phyloP scores from a whole-genome alignment of 2,113 vertebrate genomes.

The Chroicocephalus ridibundus region DNA sequence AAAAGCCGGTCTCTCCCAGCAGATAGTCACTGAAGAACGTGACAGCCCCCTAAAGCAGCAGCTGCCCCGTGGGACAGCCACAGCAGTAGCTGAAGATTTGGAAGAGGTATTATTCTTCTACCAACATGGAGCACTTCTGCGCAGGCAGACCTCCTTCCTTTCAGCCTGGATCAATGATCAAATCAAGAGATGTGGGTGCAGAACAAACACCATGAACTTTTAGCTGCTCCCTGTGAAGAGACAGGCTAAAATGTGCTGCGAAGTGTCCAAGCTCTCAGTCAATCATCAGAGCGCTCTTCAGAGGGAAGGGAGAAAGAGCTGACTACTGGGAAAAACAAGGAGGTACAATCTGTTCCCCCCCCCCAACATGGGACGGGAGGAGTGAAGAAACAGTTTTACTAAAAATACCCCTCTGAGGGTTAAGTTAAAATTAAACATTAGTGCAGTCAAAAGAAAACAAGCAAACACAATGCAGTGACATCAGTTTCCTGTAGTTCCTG shows the following conservation, averaged over 20 bases:
- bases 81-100: not conserved
- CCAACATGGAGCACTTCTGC: not conserved
- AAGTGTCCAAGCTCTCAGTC: not conserved
- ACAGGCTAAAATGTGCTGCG: not conserved
- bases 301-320: not conserved
- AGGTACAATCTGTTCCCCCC: not conserved
- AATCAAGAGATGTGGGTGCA: not conserved
- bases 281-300: not conserved
- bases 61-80: not conserved
- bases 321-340: conserved; percentile 6
- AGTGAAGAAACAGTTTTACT: conserved; percentile 40
- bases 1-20: not conserved
- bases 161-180: not conserved
- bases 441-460: conserved; percentile 14
- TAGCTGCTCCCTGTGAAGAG: not conserved
- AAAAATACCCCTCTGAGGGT: conserved; percentile 53
- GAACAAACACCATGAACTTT: not conserved
- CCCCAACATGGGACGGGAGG: not conserved
- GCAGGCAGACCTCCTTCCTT: not conserved
- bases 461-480: conserved; percentile 34
- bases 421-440: conserved; percentile 64
- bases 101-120: not conserved
- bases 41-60: not conserved
- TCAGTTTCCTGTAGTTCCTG: conserved; percentile 24
- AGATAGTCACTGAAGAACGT: not conserved